These are phyloP conservation scores for Vulpes ferrilata DNA, from an alignment of 2,113 vertebrate genomes.

Conservation along the genomic window DNA sequence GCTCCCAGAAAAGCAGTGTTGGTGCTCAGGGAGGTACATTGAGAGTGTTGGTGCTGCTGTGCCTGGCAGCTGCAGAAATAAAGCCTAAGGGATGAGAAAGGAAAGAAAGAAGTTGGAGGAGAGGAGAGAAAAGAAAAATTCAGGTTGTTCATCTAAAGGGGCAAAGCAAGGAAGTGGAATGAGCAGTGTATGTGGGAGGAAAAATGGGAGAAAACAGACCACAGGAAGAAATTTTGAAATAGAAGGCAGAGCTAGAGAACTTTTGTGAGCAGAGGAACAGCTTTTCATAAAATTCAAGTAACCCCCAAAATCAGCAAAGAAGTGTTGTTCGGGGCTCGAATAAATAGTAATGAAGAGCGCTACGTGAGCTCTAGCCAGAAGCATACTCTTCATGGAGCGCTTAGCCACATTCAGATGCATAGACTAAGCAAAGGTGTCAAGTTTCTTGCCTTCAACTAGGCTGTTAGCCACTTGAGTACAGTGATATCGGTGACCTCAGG, in stretches of 20 bases:
- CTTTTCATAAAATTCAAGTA: constrained; percentile 41
- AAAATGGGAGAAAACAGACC: not conserved
- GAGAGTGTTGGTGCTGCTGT: not conserved
- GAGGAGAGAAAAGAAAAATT: not conserved
- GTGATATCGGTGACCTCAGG: not conserved
- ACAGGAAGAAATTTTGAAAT: not conserved
- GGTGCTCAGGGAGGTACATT: not conserved
- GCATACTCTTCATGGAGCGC: not conserved
- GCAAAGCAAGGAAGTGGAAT: not conserved
- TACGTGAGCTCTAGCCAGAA: not conserved
- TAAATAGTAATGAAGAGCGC: not conserved
- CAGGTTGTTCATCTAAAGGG: not conserved
- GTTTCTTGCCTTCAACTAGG: not conserved
- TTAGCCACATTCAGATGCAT: not conserved
- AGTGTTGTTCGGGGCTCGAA: not conserved
- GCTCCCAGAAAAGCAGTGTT: not conserved
- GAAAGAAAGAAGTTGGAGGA: not conserved
- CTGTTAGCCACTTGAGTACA: not conserved
- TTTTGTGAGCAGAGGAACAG: not conserved
- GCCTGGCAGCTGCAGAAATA: not conserved
- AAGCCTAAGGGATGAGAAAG: not conserved
- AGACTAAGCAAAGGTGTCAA: not conserved
- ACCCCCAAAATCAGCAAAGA: not conserved
- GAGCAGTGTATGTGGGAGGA: not conserved
- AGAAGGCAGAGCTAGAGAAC: not conserved